These are phyloP conservation scores for Cassiopea xamachana DNA, from an alignment of 30 jellyfish, hydroid and myxozoan species.

Conservation along the genomic window DNA sequence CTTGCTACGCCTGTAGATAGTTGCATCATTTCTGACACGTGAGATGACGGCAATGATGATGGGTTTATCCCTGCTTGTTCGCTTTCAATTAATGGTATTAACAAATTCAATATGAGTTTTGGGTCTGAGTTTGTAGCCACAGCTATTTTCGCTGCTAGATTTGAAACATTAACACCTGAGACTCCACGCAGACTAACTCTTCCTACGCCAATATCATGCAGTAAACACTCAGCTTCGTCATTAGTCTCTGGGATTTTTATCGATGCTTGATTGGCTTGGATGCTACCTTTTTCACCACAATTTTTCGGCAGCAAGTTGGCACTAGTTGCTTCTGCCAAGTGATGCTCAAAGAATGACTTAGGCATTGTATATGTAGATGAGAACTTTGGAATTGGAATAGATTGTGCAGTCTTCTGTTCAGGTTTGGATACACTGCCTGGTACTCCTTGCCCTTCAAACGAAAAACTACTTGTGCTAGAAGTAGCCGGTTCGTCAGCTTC, in stretches of 20 bases:
- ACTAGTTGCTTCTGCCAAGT: not conserved
- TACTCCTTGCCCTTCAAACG: not conserved
- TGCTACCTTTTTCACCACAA: not conserved
- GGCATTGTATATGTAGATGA: conserved; percentile 7
- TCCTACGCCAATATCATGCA: conserved; percentile 66
- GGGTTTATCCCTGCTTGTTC: conserved; percentile 4
- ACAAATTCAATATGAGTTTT: conserved; percentile 40
- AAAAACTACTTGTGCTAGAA: not conserved
- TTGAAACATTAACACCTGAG: conserved; percentile 62
- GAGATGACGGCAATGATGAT: not conserved
- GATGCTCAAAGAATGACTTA: not conserved
- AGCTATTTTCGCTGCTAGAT: conserved; percentile 67
- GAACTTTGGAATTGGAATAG: not conserved
- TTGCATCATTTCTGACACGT: not conserved
- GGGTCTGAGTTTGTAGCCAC: conserved; percentile 48
- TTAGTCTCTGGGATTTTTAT: conserved; percentile 38
- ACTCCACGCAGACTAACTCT: conserved; percentile 62
- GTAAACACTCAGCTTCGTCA: conserved; percentile 50
- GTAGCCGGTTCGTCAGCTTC: conserved; percentile 12
- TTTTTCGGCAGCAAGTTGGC: not conserved
- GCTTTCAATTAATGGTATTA: conserved; percentile 33
- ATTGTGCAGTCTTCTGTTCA: not conserved
- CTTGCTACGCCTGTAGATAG: not conserved
- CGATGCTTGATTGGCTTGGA: conserved; percentile 20
- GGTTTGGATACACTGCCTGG: not conserved